phyloP scores from a whole-genome alignment of 2,113 vertebrate species.

The Isichthys henryi region DNA sequence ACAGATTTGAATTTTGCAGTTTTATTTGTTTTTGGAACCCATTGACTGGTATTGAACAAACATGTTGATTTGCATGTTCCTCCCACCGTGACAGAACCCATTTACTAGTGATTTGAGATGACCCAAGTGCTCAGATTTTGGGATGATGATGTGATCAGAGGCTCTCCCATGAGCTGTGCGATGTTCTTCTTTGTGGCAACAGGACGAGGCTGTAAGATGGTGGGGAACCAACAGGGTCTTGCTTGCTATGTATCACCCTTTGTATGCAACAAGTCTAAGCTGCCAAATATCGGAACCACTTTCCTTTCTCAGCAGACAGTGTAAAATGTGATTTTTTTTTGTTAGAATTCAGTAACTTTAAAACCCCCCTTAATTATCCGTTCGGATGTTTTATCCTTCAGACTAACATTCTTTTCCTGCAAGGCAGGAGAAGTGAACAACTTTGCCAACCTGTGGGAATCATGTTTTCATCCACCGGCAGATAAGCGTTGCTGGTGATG shows the following conservation, averaged over 20 bases:
- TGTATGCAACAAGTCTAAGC: background rate
- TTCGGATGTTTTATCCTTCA: background rate
- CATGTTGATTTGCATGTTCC: background rate
- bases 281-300: background rate
- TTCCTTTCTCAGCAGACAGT: background rate
- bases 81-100: background rate
- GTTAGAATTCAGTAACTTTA: background rate
- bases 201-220: background rate
- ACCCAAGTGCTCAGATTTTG: background rate
- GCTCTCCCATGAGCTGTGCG: background rate
- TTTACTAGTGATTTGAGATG: background rate
- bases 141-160: background rate
- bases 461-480: slow-evolving; percentile 73
- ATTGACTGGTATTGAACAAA: background rate
- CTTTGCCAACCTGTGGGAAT: slow-evolving; percentile 74
- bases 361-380: background rate
- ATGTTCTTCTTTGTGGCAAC: background rate
- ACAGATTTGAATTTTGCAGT: background rate
- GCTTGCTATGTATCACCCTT: background rate
- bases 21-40: background rate
- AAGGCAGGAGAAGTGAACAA: background rate
- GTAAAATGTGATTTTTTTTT: background rate
- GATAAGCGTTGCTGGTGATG: slow-evolving; percentile 69
- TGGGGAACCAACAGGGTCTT: background rate
- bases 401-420: background rate